Conservation (phyloP, 2,113 vertebrate species). For the Pituophis catenifer region DNA sequence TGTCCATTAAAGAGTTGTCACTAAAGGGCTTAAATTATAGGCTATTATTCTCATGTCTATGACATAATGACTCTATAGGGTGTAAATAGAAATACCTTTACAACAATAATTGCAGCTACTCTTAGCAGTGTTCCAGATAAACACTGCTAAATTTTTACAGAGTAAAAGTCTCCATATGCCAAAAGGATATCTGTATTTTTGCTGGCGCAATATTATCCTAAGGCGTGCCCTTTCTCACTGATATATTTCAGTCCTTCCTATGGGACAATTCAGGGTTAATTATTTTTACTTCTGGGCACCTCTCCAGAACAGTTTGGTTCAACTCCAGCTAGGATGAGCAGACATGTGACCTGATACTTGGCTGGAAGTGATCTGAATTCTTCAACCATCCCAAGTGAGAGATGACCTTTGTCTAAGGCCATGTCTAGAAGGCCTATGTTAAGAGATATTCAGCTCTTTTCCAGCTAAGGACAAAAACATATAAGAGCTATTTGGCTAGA, state of each 20-base stretch:
- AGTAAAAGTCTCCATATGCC: not conserved
- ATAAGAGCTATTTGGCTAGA: not conserved
- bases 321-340: not conserved
- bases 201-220: not conserved
- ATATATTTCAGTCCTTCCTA: not conserved
- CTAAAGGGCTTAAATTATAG: conserved; percentile 30
- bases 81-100: conserved; percentile 25
- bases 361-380: not conserved
- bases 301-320: not conserved
- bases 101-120: not conserved
- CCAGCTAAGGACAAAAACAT: not conserved
- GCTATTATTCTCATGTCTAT: conserved; percentile 21
- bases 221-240: not conserved
- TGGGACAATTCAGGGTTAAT: not conserved
- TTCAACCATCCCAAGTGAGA: not conserved
- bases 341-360: not conserved
- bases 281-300: not conserved
- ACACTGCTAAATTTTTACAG: not conserved
- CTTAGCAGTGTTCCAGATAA: not conserved
- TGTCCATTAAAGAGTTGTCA: conserved; percentile 49
- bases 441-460: conserved; percentile 7
- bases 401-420: not conserved
- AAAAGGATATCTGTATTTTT: not conserved
- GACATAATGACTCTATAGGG: not conserved
- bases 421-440: not conserved